phyloP scores from a whole-genome alignment of 92 coral and sea anemone species.

The Bergia sp. region DNA sequence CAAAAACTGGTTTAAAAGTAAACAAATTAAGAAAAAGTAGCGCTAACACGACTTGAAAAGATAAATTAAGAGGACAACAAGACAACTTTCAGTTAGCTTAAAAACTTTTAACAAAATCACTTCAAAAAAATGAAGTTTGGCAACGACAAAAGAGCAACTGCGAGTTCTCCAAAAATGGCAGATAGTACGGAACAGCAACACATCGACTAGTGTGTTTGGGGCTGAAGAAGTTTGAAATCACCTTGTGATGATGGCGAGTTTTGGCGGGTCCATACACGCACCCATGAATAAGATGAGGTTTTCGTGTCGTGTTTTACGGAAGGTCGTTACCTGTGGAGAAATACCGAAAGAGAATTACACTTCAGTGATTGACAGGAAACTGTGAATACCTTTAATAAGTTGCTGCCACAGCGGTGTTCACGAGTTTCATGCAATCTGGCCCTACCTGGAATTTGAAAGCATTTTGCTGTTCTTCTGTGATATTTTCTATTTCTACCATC shows the following conservation, averaged over 20 bases:
- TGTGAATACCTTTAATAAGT: too few species aligned
- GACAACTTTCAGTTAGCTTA: too few species aligned
- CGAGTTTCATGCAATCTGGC: background rate
- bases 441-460: conserved; percentile 92
- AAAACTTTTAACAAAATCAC: too few species aligned
- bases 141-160: too few species aligned
- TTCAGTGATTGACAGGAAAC: background rate
- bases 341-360: background rate
- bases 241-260: conserved; percentile 97
- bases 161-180: too few species aligned
- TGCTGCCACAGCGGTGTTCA: background rate
- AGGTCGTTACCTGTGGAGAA: conserved; percentile 78
- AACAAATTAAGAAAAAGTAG: background rate
- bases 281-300: conserved; percentile 97
- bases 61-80: too few species aligned
- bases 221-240: background rate
- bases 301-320: conserved; percentile 97
- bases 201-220: background rate
- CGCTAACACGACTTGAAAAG: too few species aligned
- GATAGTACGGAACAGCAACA: background rate
- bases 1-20: conserved; percentile 71
- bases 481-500: conserved; percentile 94
- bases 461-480: conserved; percentile 91
- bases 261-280: conserved; percentile 99
- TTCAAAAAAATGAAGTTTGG: too few species aligned